A percentile compares a stretch with the other conserved stretches of the same genome.
Conservation (phyloP, 2,113 vertebrate species). For the Alces alces region DNA sequence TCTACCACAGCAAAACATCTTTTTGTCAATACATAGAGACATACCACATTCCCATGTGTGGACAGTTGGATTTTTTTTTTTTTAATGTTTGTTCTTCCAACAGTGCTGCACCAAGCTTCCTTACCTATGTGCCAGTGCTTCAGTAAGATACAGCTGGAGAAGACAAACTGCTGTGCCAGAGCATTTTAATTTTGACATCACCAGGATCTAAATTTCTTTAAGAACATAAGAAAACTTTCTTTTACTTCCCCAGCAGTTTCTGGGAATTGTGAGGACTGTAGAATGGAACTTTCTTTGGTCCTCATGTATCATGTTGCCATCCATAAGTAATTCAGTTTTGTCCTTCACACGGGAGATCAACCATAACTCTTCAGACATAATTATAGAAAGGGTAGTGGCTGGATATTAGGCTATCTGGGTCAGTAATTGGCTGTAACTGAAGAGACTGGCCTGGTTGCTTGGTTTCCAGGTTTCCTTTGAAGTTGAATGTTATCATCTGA, state of each 20-base stretch:
- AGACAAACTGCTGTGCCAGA: not conserved
- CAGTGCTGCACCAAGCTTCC: not conserved
- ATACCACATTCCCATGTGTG: fast-evolving
- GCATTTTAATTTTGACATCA: not conserved
- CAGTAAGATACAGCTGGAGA: not conserved
- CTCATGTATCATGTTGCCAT: not conserved
- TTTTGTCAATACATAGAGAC: not conserved
- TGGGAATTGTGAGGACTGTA: not conserved
- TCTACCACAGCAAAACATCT: not conserved
- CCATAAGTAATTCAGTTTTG: not conserved
- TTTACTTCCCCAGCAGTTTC: not conserved
- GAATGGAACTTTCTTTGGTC: not conserved
- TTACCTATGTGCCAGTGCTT: not conserved
- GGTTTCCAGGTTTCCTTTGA: not conserved
- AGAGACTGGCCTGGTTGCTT: not conserved
- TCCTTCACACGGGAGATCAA: not conserved
- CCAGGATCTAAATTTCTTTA: not conserved
- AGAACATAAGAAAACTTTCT: not conserved
- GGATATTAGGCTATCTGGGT: not conserved
- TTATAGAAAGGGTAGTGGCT: not conserved
- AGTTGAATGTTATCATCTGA: not conserved
- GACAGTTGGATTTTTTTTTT: not conserved
- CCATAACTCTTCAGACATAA: not conserved
- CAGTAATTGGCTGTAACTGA: not conserved
- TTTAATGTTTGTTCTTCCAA: not conserved